Conservation (phyloP, 2,888 invertebrate genomes). For the Yponomeuta sedellus region DNA sequence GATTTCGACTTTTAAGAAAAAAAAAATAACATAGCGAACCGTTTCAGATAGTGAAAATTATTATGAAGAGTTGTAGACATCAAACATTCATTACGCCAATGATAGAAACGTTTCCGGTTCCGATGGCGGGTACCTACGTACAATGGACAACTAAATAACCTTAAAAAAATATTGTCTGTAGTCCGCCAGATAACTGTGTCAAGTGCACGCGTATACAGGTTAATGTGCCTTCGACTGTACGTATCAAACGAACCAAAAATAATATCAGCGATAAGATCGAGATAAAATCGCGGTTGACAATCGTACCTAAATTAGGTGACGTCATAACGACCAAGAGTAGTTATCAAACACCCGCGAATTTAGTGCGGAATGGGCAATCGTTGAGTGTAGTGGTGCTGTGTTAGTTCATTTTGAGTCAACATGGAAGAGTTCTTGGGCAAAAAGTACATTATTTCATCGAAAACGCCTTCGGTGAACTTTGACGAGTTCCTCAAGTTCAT, state of each 20-base stretch:
- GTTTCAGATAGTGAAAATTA: too few relatives aligned
- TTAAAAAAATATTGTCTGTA: too few relatives aligned
- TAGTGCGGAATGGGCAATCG: neutral
- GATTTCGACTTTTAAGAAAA: too few relatives aligned
- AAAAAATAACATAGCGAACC: too few relatives aligned
- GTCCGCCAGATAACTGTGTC: too few relatives aligned
- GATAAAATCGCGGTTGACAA: neutral
- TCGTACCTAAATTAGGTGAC: neutral
- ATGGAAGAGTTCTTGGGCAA: conserved; percentile 54
- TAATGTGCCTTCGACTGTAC: neutral
- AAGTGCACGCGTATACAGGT: too few relatives aligned
- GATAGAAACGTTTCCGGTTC: too few relatives aligned
- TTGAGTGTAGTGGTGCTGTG: neutral
- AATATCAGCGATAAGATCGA: neutral
- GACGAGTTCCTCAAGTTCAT: conserved; percentile 37
- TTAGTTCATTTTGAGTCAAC: conserved; percentile 15
- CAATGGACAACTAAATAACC: too few relatives aligned
- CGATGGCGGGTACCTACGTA: too few relatives aligned
- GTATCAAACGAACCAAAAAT: neutral
- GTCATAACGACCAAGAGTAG: neutral
- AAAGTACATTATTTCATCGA: neutral
- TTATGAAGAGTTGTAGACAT: too few relatives aligned
- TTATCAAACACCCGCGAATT: conserved; percentile 12
- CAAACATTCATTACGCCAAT: too few relatives aligned
- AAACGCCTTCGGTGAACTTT: conserved; percentile 33